phyloP scores from a whole-genome alignment of 2,797 vertebrate genomes.

The Eleutherodactylus coqui region DNA sequence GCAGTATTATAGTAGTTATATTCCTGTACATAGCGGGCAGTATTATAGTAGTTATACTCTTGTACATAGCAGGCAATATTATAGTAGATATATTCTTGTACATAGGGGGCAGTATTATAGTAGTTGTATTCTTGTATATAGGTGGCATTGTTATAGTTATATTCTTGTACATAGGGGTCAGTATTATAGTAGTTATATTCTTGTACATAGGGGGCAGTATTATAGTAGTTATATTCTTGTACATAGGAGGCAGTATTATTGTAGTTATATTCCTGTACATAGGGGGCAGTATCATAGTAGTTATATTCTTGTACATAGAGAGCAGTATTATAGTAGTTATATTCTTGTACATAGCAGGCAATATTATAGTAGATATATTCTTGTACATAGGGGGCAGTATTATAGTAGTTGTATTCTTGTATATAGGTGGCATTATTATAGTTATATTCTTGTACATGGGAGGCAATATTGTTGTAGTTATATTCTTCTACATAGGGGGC shows the following conservation, averaged over 20 bases:
- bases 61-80: conserved; percentile 4
- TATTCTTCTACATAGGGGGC: too few relatives aligned
- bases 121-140: conserved; percentile 10
- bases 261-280: background rate
- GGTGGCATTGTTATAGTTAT: background rate
- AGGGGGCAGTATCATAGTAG: too few relatives aligned
- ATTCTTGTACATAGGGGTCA: background rate
- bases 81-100: conserved; percentile 22
- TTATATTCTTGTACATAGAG: too few relatives aligned
- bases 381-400: too few relatives aligned
- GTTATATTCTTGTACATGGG: too few relatives aligned
- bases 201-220: background rate
- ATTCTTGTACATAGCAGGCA: too few relatives aligned
- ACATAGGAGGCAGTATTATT: background rate
- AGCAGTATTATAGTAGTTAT: too few relatives aligned
- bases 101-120: conserved; percentile 2
- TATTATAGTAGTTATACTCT: conserved; percentile 23
- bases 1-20: conserved; percentile 13
- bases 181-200: conserved; percentile 12
- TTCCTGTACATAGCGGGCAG: background rate
- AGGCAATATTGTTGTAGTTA: too few relatives aligned
- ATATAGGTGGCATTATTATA: too few relatives aligned
- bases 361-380: too few relatives aligned
- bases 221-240: background rate
- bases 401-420: too few relatives aligned